phyloP scores from a whole-genome alignment of 2,797 vertebrate genomes.

The Petrocephalus schoutedeni region DNA sequence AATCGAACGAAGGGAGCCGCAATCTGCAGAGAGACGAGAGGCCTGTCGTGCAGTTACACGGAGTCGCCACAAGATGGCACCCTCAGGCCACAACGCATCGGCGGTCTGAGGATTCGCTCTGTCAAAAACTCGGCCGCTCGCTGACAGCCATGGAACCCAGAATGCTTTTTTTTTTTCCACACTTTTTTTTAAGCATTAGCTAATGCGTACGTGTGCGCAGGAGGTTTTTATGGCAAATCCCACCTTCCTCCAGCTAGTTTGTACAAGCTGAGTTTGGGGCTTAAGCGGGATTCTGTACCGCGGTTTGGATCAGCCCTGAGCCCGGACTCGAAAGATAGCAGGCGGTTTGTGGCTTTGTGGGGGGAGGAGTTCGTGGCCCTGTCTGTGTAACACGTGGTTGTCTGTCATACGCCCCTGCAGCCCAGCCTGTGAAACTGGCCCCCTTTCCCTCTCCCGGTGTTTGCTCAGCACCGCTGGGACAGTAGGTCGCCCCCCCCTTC shows the following conservation, averaged over 20 bases:
- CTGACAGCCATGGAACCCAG: neutral
- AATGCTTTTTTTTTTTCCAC: neutral
- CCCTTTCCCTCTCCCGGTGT: neutral
- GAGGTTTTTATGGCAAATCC: neutral
- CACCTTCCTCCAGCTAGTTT: neutral
- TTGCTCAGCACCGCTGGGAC: neutral
- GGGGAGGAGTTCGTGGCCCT: neutral
- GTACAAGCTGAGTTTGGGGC: neutral
- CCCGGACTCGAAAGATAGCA: neutral
- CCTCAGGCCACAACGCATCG: neutral
- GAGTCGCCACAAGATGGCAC: constrained; percentile 45
- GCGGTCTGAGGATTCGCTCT: neutral
- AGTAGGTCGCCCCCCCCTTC: neutral
- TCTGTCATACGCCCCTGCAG: neutral
- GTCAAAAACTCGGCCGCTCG: neutral
- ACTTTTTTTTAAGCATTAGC: neutral
- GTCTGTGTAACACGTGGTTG: neutral
- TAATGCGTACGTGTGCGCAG: neutral
- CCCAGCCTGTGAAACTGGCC: neutral
- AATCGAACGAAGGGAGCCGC: neutral
- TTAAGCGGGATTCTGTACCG: neutral
- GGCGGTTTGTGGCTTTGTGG: neutral
- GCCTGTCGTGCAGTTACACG: constrained; percentile 33
- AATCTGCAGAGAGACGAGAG: neutral
- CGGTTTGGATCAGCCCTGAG: neutral